These are phyloP conservation scores for Phyllostomus discolor DNA, from an alignment of 2,113 vertebrate genomes.

Conservation along the genomic window DNA sequence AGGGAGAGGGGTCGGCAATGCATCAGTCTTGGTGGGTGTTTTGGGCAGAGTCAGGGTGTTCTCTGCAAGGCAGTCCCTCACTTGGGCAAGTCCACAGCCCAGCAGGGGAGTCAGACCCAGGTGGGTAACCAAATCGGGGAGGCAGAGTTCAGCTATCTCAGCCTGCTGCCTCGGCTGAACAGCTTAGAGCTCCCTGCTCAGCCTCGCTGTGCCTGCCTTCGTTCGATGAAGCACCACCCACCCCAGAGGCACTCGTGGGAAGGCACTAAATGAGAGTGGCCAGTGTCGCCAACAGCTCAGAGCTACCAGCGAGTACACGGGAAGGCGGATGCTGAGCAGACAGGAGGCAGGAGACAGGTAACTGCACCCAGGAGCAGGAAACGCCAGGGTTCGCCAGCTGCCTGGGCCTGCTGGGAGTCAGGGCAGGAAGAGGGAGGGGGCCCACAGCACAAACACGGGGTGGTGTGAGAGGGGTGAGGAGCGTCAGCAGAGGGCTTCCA, in stretches of 20 bases:
- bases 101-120: background rate
- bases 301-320: background rate
- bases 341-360: background rate
- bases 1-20: background rate
- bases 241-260: background rate
- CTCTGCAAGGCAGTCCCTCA: background rate
- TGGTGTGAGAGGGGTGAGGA: background rate
- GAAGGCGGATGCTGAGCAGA: background rate
- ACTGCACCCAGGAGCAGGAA: background rate
- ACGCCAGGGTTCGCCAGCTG: background rate
- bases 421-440: background rate
- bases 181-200: background rate
- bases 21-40: background rate
- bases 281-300: background rate
- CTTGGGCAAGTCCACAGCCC: background rate
- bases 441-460: background rate
- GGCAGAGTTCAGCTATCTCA: background rate
- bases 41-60: background rate
- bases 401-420: background rate
- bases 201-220: background rate
- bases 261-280: background rate
- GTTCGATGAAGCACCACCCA: background rate
- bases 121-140: background rate
- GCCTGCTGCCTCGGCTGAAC: background rate
- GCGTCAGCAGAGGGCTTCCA: background rate